phyloP scores from a whole-genome alignment of 2,888 invertebrate genomes.

The Xanthorhoe spadicearia region DNA sequence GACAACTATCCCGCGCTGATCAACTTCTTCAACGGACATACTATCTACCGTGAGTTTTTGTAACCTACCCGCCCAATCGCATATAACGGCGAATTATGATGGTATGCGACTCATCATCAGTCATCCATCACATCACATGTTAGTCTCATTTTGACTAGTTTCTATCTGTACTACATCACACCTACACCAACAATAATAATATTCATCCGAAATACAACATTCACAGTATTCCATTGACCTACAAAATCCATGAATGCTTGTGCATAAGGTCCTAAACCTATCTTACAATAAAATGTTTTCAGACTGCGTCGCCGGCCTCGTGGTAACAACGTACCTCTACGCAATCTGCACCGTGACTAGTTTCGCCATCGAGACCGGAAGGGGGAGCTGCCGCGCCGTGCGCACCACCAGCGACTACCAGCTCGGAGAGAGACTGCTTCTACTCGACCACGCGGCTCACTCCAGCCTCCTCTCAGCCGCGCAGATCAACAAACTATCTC shows the following conservation, averaged over 20 bases:
- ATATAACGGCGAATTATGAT: no score
- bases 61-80: no score
- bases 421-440: slow-evolving; percentile 71
- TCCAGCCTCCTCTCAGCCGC: slow-evolving; percentile 77
- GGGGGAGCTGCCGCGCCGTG: slow-evolving; percentile 58
- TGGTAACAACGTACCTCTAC: slow-evolving; percentile 75
- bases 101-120: no score
- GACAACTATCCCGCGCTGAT: slow-evolving; percentile 73
- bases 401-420: slow-evolving; percentile 60
- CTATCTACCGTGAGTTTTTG: slow-evolving; percentile 71
- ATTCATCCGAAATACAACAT: no score
- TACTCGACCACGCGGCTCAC: slow-evolving; percentile 77
- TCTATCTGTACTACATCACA: no score
- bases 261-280: neutral
- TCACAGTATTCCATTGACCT: no score
- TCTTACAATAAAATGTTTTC: neutral
- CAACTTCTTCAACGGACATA: slow-evolving; percentile 75
- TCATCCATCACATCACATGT: no score
- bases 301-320: slow-evolving; percentile 73
- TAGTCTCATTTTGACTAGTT: no score
- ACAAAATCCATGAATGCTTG: neutral
- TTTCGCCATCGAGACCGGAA: slow-evolving; percentile 71
- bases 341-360: slow-evolving; percentile 78
- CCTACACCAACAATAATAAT: no score
- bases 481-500: slow-evolving; percentile 73